Base-by-base conservation (phyloP, 2,113 vertebrate genomes). In the Mus spicilegus region DNA sequence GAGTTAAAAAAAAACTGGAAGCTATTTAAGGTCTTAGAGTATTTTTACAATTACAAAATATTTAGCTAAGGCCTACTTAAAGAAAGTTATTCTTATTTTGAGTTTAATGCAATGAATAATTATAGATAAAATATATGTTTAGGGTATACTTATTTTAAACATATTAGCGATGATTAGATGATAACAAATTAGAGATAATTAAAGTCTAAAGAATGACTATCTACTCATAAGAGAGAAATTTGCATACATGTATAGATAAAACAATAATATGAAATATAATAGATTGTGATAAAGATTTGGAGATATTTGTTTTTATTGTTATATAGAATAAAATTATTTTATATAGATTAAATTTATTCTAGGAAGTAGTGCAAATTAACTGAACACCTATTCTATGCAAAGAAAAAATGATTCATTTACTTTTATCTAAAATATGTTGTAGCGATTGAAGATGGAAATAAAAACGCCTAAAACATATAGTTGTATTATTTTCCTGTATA, bases 21-120 rank as follows among this genome's bases (percentile, higher is more conserved):
- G 13, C 13, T 65, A 28, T 39, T 22, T 89, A 96, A n/a, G 84
- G 12, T 13, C 42, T 87, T 90, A 96, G 93, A 80, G 24, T 24
- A 81, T 70, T 63, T 28, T 85, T 28, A 70, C n/a, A 90, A 85
- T 22, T 73, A 81, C 9, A 36, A 90, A 7, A 36, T 77, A 14
- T 87, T 94, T 91, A 85, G 8, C 56, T 93, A 22, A 93, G 13
- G 82, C 9, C 12, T 86, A 73, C 5, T 84, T 90, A 30, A 80
- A 39, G 22, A 80, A 54, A 19, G 17, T 88, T 97, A 13, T 33
- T 91, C 24, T 67, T 77, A 42, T 22, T 82, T 26, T 42, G 7
- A 89, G 76, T 93, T 93, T 95, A 49, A 90, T 42, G 87, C 42
- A 80, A 39, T 96, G 30, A 26, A 95, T 39, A 20, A 85, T 22